A percentile compares a stretch with the other conserved stretches of the same genome.
Evolutionary conservation across 2,797 vertebrate species (phyloP).

Genomic region (Paratrypauchen microcephalus): DNA sequence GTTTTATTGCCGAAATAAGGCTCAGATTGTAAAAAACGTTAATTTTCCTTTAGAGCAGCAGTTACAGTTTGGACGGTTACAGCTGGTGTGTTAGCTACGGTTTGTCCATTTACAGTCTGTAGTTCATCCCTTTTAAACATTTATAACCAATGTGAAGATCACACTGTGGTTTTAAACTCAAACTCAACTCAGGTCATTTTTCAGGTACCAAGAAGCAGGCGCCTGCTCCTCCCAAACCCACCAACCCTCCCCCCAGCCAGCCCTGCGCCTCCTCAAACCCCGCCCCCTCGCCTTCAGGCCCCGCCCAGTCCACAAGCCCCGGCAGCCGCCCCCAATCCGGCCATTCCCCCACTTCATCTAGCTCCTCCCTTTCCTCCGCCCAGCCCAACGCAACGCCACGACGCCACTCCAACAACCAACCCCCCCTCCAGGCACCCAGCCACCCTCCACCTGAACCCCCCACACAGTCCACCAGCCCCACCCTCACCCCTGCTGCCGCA

Average conservation of each 20-base stretch:
- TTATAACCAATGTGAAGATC: not conserved
- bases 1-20: too few relatives aligned
- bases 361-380: conserved; percentile 63
- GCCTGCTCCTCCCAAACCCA: conserved; percentile 93
- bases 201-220: conserved; percentile 94
- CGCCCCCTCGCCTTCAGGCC: conserved; percentile 54
- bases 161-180: not conserved
- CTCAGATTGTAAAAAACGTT: too few relatives aligned
- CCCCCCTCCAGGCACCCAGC: conserved; percentile 88
- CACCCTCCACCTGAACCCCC: conserved; percentile 94
- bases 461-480: conserved; percentile 50
- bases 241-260: conserved; percentile 85
- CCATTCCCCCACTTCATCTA: conserved; percentile 79
- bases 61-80: too few relatives aligned
- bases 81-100: too few relatives aligned
- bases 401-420: conserved; percentile 85
- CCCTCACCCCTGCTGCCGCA: conserved; percentile 47
- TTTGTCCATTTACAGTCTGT: too few relatives aligned
- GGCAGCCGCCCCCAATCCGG: conserved; percentile 77
- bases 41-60: too few relatives aligned
- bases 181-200: too few relatives aligned
- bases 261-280: conserved; percentile 70
- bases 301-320: conserved; percentile 78
- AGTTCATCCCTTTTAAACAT: not conserved
- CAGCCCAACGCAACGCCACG: conserved; percentile 79